These are phyloP conservation scores for Parnassius apollo DNA, from an alignment of 2,888 invertebrate species.

Conservation along the genomic window DNA sequence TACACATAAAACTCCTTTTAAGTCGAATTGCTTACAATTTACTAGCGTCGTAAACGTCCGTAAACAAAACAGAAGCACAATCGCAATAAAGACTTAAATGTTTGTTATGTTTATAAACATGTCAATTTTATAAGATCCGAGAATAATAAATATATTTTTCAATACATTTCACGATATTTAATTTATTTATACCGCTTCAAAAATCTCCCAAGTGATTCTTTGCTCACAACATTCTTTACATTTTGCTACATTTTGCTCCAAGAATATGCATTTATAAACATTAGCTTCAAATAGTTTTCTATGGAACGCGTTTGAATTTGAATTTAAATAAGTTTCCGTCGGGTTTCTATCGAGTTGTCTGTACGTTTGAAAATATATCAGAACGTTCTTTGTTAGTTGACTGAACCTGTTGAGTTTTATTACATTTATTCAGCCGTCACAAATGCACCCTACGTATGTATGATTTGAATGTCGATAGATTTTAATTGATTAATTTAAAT, in stretches of 20 bases:
- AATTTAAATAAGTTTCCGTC: constrained; percentile 24
- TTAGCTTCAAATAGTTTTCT: constrained; percentile 22
- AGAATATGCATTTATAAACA: constrained; percentile 3
- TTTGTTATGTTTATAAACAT: constrained; percentile 3
- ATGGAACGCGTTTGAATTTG: constrained; percentile 15
- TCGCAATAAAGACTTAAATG: constrained; percentile 4
- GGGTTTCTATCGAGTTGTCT: constrained; percentile 13
- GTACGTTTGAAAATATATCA: constrained; percentile 10
- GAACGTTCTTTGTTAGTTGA: constrained; percentile 16
- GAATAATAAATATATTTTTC: neutral
- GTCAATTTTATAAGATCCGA: neutral
- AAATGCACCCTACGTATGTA: too few relatives aligned
- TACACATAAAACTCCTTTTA: constrained; percentile 25
- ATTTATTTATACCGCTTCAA: neutral
- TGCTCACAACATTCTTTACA: neutral
- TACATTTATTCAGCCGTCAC: neutral
- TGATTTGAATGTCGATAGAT: too few relatives aligned
- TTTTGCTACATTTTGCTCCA: neutral
- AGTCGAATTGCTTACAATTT: constrained; percentile 17
- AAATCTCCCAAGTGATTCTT: neutral
- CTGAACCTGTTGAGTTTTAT: constrained; percentile 1
- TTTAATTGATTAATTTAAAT: too few relatives aligned
- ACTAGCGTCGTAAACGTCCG: constrained; percentile 22
- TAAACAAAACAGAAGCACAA: constrained; percentile 12
- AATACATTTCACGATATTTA: neutral